Evolutionary conservation across 2,113 vertebrate species (phyloP), one percentile per base, ranked within the genome.

Genomic region (Siphamia tubifer): DNA sequence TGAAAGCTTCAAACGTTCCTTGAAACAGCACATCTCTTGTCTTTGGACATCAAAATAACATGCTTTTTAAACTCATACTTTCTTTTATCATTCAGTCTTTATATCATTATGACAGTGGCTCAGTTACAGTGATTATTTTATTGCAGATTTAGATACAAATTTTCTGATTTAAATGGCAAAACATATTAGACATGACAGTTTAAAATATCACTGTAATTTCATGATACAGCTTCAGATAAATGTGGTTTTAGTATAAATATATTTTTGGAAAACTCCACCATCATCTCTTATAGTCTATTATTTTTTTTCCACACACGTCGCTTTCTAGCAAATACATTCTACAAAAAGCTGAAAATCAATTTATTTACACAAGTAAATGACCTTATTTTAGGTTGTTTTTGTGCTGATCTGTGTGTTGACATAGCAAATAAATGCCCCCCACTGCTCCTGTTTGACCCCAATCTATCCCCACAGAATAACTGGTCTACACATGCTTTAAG

Each of bases 391-490:
- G 42, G 25, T 47, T 11, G 9, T 8, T 12, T 28, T 2, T 16
- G 8, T 44, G 19, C 21, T 51, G 12, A 28, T 57, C 20, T 45
- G 9, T 48, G 58, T 60, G 34, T 63, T 74, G 40, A 74, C 55
- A 52, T 67, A 38, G 11, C 28, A 55, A 31, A 38, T 40, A 48
- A 76, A 66, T 13, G 28, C 31, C n/a, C 52, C 83, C 66, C 43
- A 32, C 60, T 62, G 77, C 71, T 63, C 51, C 21, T 8, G 30
- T 64, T 30, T 82, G 84, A 78, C 79, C 84, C 81, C 64, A 87
- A 76, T 84, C 83, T 68, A 66, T 81, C 76, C 35, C 57, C 54
- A 36, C 35, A 34, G 52, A 55, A 70, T 63, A 74, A 68, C 58
- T 8, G 36, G 54, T 61, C 55, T 34, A 68, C 78, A 75, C 71